A percentile compares a stretch with the other conserved stretches of the same genome.
These are phyloP conservation scores for Eupithecia pulchellata DNA, from an alignment of 2,888 invertebrate species.

Conservation along the genomic window DNA sequence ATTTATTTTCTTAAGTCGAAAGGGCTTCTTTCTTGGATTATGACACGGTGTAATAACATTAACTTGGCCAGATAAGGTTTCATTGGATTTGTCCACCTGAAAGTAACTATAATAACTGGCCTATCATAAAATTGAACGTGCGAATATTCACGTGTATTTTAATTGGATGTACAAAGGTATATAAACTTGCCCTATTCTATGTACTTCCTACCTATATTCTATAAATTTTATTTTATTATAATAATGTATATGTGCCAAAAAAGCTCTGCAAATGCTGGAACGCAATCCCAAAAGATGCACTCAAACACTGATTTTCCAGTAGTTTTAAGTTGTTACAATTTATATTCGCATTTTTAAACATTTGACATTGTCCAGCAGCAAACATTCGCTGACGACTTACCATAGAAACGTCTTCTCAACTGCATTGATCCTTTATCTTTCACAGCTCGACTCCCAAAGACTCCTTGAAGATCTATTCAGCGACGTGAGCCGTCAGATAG, in stretches of 20 bases:
- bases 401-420: background rate
- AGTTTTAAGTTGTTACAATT: too few relatives aligned
- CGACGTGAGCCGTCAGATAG: slow-evolving; percentile 91
- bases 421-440: slow-evolving; percentile 11
- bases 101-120: background rate
- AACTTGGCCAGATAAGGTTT: background rate
- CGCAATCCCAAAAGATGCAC: too few relatives aligned
- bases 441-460: slow-evolving; percentile 88
- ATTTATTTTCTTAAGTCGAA: background rate
- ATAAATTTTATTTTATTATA: too few relatives aligned
- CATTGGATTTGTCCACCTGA: background rate
- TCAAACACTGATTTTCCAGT: too few relatives aligned
- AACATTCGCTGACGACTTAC: background rate
- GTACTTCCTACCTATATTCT: too few relatives aligned
- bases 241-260: too few relatives aligned
- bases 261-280: too few relatives aligned
- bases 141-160: too few relatives aligned
- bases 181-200: background rate
- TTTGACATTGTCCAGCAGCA: background rate
- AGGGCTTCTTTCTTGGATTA: background rate
- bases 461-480: slow-evolving; percentile 91
- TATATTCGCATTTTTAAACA: background rate
- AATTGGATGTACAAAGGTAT: background rate
- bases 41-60: background rate
- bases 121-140: too few relatives aligned